Evolutionary conservation across 2,888 invertebrate species (phyloP).

Genomic region (Yponomeuta evonymella): DNA sequence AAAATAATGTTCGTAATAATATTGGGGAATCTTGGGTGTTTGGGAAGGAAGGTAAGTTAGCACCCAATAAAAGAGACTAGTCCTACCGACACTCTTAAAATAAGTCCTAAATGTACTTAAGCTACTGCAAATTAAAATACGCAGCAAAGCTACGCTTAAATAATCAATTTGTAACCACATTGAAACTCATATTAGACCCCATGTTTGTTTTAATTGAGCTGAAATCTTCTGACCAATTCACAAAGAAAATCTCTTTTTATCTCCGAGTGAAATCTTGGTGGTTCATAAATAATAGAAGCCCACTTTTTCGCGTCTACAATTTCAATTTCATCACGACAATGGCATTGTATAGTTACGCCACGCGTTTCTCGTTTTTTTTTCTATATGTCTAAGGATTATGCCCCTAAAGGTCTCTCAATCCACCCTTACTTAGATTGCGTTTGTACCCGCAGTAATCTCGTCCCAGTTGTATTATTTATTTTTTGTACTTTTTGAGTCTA

Average conservation of each 20-base stretch:
- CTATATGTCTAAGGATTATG: conserved; percentile 54
- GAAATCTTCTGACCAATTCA: neutral
- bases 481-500: too few relatives aligned
- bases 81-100: too few relatives aligned
- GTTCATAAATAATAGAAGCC: neutral
- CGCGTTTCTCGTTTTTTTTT: conserved; percentile 4
- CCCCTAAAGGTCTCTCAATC: conserved; percentile 45
- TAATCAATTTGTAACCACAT: too few relatives aligned
- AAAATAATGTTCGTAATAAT: too few relatives aligned
- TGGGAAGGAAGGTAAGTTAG: too few relatives aligned
- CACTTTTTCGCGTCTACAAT: conserved; percentile 7
- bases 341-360: neutral
- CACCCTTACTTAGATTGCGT: neutral
- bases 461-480: neutral
- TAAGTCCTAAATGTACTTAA: too few relatives aligned
- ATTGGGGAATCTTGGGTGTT: too few relatives aligned
- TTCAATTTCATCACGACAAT: conserved; percentile 14
- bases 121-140: too few relatives aligned
- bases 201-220: too few relatives aligned
- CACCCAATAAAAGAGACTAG: too few relatives aligned
- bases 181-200: too few relatives aligned
- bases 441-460: neutral
- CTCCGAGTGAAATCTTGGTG: neutral
- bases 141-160: too few relatives aligned
- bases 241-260: neutral